Evolutionary conservation across 2,888 invertebrate species (phyloP), one percentile per base, ranked within the genome.

Genomic region (Mallateleia sp.): DNA sequence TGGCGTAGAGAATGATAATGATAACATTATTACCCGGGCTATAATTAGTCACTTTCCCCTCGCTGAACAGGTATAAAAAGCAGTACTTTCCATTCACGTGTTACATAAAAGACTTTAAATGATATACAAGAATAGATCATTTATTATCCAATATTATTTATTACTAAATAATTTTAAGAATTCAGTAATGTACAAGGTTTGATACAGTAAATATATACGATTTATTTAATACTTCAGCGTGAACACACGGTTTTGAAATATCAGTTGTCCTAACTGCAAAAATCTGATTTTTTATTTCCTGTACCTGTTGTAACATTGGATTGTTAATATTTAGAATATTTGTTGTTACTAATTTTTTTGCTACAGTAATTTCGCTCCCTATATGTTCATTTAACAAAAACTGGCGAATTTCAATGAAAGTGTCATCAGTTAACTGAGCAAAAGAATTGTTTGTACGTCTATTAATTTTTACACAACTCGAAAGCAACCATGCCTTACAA

Each of bases 391-490:
- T 50, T 25, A 66, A 25, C 2, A 66, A 20, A 25, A 66, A 66
- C 32, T 47, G 18, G 18, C 50, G 47, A n/a, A 64, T 7, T 24
- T 64, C 9, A n/a, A 64, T 14, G n/a, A 45, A 64, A n/a, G n/a
- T n/a, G n/a, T n/a, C n/a, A n/a, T n/a, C n/a, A n/a, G n/a, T n/a
- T n/a, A n/a, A n/a, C n/a, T 50, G 47, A 1, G 47, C 66, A 24
- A 66, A 66, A 2, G 66, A 66, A 38, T 66, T 66, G 18, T 66
- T 28, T 11, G 66, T 28, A n/a, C 66, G 66, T 24, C 20, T 25
- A 18, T 47, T 66, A 4, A 28, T 9, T 47, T 66, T 66, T 14
- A 25, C 2, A 28, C 47, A 47, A 28, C n/a, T n/a, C n/a, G 45
- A 38, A 67, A 11, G 18, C 47, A 47, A 1, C 67, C 67, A 32